Percentiles rank a stretch among this genome's conserved stretches.
phyloP scores from a whole-genome alignment of 2,888 invertebrate genomes.

The Antheraea yamamai region DNA sequence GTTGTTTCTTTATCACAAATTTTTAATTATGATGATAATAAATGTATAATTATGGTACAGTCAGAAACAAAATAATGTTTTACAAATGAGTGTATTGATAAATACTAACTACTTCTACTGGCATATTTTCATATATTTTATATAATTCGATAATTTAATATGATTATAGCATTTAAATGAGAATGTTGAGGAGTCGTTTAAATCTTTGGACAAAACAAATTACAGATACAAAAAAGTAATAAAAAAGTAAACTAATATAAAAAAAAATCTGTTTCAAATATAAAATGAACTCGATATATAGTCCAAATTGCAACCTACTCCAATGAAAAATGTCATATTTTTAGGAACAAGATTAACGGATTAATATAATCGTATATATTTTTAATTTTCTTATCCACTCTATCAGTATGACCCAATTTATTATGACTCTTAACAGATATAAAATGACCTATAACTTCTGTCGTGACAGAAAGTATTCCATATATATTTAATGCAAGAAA shows the following conservation, averaged over 20 bases:
- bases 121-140: slow-evolving; percentile 18
- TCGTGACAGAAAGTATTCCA: background rate
- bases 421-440: background rate
- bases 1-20: background rate
- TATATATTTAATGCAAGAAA: background rate
- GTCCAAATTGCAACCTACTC: background rate
- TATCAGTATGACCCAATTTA: slow-evolving; percentile 42
- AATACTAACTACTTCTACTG: slow-evolving; percentile 23
- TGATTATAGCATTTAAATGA: slow-evolving; percentile 19
- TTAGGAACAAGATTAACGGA: background rate
- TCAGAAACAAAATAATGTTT: background rate
- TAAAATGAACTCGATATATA: background rate
- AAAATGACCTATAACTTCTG: background rate
- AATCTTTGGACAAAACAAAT: slow-evolving; percentile 57
- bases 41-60: background rate
- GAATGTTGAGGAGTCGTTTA: slow-evolving; percentile 38
- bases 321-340: background rate
- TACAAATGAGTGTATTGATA: background rate
- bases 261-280: background rate
- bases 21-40: background rate
- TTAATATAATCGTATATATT: background rate
- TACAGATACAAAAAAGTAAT: slow-evolving; percentile 37
- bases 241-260: background rate
- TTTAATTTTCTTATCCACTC: slow-evolving; percentile 25
- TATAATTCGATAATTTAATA: slow-evolving; percentile 22